These are phyloP conservation scores for Meloidogyne floridensis DNA, from an alignment of 1,140 invertebrate genomes.

Conservation along the genomic window DNA sequence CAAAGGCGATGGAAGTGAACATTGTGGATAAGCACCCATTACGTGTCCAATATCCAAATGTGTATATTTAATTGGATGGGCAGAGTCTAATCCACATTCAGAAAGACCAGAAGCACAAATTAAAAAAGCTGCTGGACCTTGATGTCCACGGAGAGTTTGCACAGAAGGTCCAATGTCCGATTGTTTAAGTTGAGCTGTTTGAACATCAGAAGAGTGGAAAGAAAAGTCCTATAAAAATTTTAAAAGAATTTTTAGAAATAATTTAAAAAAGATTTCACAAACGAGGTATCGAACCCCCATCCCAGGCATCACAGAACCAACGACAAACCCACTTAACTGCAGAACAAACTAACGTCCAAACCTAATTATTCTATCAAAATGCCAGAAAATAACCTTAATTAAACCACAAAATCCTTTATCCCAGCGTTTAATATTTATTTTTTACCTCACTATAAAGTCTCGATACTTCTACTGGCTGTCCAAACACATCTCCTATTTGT, in stretches of 20 bases:
- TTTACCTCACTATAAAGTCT: slow-evolving; percentile 74
- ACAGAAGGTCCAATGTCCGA: slow-evolving; percentile 75
- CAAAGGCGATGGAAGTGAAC: slow-evolving; percentile 42
- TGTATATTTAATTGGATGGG: slow-evolving; percentile 48
- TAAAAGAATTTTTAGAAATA: background rate
- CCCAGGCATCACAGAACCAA: too few relatives aligned
- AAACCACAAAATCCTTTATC: background rate
- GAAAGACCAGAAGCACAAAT: slow-evolving; percentile 49
- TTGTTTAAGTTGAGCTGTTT: slow-evolving; percentile 87
- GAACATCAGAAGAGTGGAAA: slow-evolving; percentile 75
- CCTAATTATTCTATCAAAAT: too few relatives aligned
- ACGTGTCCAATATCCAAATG: slow-evolving; percentile 47
- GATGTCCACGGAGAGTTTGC: slow-evolving; percentile 47
- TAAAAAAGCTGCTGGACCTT: slow-evolving; percentile 45
- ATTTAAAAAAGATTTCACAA: background rate
- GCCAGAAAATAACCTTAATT: too few relatives aligned
- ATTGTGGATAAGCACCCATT: slow-evolving; percentile 41
- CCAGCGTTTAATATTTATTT: too few relatives aligned
- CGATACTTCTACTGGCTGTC: slow-evolving; percentile 88
- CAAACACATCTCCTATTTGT: slow-evolving; percentile 75
- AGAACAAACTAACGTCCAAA: too few relatives aligned
- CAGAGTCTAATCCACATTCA: slow-evolving; percentile 42
- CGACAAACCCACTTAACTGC: too few relatives aligned
- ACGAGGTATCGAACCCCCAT: too few relatives aligned
- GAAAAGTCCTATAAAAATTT: slow-evolving; percentile 74